Conservation (phyloP, 2,888 invertebrate genomes). For the Papilio gigon region DNA sequence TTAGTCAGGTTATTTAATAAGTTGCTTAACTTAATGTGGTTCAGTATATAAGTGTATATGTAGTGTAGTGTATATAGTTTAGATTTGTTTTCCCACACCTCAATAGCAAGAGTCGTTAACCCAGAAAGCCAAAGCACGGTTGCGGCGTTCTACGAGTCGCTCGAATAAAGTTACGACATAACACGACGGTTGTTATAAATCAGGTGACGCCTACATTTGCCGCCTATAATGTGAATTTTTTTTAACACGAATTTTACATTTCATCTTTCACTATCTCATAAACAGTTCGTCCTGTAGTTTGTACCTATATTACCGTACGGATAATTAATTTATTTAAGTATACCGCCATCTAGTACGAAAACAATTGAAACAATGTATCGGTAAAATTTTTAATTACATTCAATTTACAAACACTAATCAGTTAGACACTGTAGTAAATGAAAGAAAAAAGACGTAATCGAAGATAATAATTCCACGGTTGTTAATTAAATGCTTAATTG, state of each 20-base stretch:
- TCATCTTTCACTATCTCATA: background rate
- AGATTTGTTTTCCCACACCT: conserved; percentile 38
- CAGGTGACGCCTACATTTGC: conserved; percentile 5
- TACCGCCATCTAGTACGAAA: too few species aligned
- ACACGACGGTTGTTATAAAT: conserved; percentile 26
- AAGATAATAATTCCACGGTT: background rate
- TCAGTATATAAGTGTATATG: background rate
- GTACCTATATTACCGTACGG: too few species aligned
- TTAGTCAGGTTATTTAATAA: too few species aligned
- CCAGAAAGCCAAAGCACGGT: conserved; percentile 36
- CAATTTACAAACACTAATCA: too few species aligned
- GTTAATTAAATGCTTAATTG: background rate
- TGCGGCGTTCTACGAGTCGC: conserved; percentile 18
- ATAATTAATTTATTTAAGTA: too few species aligned
- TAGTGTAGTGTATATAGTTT: conserved; percentile 4
- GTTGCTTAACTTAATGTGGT: too few species aligned
- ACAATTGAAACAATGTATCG: too few species aligned
- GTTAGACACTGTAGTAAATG: background rate
- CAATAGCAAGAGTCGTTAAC: conserved; percentile 36
- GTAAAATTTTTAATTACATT: too few species aligned
- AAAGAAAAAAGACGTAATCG: background rate
- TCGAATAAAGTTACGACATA: conserved; percentile 29
- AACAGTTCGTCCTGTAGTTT: too few species aligned
- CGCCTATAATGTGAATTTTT: background rate
- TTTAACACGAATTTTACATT: background rate